Evolutionary conservation across 2,888 invertebrate genomes (phyloP).

Genomic region (Elegia similella): DNA sequence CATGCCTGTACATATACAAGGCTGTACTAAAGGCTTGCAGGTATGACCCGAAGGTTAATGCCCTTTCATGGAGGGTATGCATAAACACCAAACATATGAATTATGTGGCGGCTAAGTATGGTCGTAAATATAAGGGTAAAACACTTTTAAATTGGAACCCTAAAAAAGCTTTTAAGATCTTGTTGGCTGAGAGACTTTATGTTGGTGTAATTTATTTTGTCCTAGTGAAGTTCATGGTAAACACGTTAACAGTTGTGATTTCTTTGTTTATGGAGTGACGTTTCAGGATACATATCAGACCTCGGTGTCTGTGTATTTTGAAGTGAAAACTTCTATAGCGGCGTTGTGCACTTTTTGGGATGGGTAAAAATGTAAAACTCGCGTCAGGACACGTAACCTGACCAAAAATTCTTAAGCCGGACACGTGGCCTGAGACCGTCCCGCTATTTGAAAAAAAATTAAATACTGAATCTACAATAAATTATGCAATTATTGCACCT

Average conservation of each 20-base stretch:
- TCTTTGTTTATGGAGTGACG: neutral
- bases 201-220: slow-evolving; percentile 51
- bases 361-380: no score
- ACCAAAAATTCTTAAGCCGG: no score
- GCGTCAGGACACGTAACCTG: no score
- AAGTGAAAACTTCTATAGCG: no score
- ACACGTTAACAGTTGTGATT: slow-evolving; percentile 14
- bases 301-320: neutral
- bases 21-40: no score
- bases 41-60: neutral
- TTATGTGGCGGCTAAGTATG: neutral
- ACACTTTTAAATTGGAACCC: slow-evolving; percentile 25
- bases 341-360: no score
- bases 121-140: slow-evolving; percentile 9
- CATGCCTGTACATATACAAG: no score
- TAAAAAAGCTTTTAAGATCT: slow-evolving; percentile 51
- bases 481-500: no score
- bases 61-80: neutral
- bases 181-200: slow-evolving; percentile 33
- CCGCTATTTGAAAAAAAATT: no score
- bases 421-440: no score
- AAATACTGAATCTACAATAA: no score
- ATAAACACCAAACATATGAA: slow-evolving; percentile 1
- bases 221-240: slow-evolving; percentile 38
- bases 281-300: neutral